These are phyloP conservation scores for Phragmatobia fuliginosa DNA, from an alignment of 2,888 invertebrate species.

Conservation along the genomic window DNA sequence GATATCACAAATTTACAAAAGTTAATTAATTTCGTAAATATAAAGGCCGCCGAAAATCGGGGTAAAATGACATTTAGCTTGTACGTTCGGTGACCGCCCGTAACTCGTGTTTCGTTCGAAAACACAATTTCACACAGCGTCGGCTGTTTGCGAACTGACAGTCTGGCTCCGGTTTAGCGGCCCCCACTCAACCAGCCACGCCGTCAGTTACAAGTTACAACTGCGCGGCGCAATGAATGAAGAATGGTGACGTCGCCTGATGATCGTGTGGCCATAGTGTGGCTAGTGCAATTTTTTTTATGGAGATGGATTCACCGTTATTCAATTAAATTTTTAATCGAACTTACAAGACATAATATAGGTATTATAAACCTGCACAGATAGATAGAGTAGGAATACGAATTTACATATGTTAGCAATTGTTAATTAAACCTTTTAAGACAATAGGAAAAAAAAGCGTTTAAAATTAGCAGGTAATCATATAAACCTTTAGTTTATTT, in stretches of 20 bases:
- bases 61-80: constrained; percentile 63
- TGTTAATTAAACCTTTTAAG: too few relatives aligned
- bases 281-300: constrained; percentile 30
- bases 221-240: constrained; percentile 58
- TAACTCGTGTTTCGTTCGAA: constrained; percentile 62
- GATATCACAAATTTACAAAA: constrained; percentile 22
- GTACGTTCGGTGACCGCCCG: constrained; percentile 60
- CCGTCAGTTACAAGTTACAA: constrained; percentile 35
- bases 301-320: neutral
- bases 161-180: constrained; percentile 48
- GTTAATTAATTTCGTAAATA: constrained; percentile 33
- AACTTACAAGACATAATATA: neutral
- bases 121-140: constrained; percentile 68
- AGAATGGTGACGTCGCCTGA: constrained; percentile 49
- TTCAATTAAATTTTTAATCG: neutral
- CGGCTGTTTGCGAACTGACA: constrained; percentile 76
- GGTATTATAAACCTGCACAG: neutral
- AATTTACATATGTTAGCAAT: too few relatives aligned
- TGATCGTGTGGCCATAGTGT: constrained; percentile 27
- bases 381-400: too few relatives aligned
- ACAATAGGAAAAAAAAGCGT: too few relatives aligned
- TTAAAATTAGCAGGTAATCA: too few relatives aligned
- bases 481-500: too few relatives aligned
- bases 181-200: constrained; percentile 49
- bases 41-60: constrained; percentile 53